Base-by-base conservation (phyloP, 1,140 invertebrate genomes). In the Zaprionus ornatus region DNA sequence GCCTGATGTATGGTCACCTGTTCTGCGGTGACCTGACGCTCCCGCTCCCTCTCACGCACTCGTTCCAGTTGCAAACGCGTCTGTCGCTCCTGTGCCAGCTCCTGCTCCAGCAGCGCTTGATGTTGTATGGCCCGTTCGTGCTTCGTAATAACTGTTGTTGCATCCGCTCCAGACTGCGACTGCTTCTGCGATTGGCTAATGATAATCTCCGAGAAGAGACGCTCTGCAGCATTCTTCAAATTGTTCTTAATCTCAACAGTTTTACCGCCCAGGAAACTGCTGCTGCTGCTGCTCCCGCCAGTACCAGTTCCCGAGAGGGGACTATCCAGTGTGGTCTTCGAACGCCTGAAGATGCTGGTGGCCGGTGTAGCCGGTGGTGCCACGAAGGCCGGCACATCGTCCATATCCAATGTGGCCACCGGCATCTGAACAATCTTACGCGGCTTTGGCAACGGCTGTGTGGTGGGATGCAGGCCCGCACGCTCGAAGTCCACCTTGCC, bases 161-260 rank as follows among this genome's bases (percentile, higher is more conserved):
- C 70, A 35, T 87, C 74, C 29, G 56, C 59, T 15, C 75, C 25
- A 7, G 74, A 52, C 55, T 91, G 83, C 10, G 74, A 52, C 52
- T 91, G 83, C 54, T 90, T 88, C 42, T 92, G 86, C 5, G 71
- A 57, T 66, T 91, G 91, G 62, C 85, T 92, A 6, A 92, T 82
- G 52, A 91, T 91, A 13, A 92, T 92, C 63, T 92, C 91, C n/a
- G 91, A 92, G 59, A 92, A 92, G 12, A 92, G 71, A 48, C 91
- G 90, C 71, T 92, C 91, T 1, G 91, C 91, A 15, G 91, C 91
- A 63, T 92, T 92, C 55, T 91, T 92, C 0, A 92, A 21, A 68
- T 92, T 92, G 60, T 92, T 92, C 73, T 92, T 91, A 12, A 92
- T 74, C 66, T 92, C 91, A 29, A 91, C 80, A 0, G 92, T 91